Percentiles rank a stretch among this genome's conserved stretches.
These are phyloP conservation scores for Larimichthys crocea DNA, from an alignment of 2,113 vertebrate species.

Conservation along the genomic window DNA sequence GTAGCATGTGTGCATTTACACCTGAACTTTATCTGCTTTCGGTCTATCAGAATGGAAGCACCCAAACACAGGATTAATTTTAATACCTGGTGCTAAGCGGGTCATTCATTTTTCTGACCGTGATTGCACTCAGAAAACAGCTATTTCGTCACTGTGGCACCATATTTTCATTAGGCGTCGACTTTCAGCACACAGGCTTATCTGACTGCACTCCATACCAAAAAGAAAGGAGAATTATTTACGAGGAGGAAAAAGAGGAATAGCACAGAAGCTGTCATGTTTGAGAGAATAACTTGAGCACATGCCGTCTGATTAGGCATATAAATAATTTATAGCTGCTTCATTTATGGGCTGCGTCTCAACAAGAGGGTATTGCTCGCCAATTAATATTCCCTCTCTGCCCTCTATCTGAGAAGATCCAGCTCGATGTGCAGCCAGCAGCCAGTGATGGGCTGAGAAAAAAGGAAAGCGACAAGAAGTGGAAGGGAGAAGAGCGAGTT, in stretches of 20 bases:
- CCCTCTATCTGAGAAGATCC: slow-evolving; percentile 75
- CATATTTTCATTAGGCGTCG: slow-evolving; percentile 66
- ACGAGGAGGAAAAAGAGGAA: slow-evolving; percentile 38
- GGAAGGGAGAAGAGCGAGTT: slow-evolving; percentile 60
- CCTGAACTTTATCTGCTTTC: slow-evolving; percentile 26
- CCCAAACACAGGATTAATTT: slow-evolving; percentile 36
- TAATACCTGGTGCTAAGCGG: slow-evolving; percentile 50
- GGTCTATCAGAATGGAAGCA: slow-evolving; percentile 27
- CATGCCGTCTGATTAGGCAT: slow-evolving; percentile 73
- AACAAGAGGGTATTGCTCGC: slow-evolving; percentile 73
- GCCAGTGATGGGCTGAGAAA: slow-evolving; percentile 40
- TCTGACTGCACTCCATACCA: slow-evolving; percentile 66
- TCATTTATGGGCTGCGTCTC: slow-evolving; percentile 71
- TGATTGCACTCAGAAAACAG: slow-evolving; percentile 65
- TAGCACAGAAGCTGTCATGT: slow-evolving; percentile 70
- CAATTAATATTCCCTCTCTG: slow-evolving; percentile 84
- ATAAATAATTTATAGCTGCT: slow-evolving; percentile 80
- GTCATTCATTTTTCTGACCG: slow-evolving; percentile 60
- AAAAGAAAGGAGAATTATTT: slow-evolving; percentile 73
- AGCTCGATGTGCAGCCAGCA: slow-evolving; percentile 62
- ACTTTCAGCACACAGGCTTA: slow-evolving; percentile 52
- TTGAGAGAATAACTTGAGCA: slow-evolving; percentile 64
- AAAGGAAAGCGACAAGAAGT: slow-evolving; percentile 7
- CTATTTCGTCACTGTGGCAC: slow-evolving; percentile 62
- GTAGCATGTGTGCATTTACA: slow-evolving; percentile 36